Conservation (phyloP, 2,888 invertebrate species). For the Torymus auratus region DNA sequence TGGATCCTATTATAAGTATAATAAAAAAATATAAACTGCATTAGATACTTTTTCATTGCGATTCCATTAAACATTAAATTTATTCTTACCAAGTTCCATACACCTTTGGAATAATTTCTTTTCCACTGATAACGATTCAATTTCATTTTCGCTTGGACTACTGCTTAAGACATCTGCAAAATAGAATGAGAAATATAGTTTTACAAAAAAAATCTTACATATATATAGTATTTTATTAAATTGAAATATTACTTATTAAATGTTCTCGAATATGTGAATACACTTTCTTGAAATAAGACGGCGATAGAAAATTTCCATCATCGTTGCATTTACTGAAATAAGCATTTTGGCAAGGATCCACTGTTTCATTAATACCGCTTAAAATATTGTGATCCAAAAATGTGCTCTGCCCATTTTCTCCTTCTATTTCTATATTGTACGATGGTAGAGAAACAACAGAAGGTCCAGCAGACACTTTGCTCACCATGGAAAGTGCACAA, state of each 20-base stretch:
- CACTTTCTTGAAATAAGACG: not conserved
- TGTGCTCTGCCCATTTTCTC: too few relatives aligned
- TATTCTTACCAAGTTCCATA: constrained; percentile 26
- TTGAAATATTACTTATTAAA: not conserved
- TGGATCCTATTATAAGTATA: too few relatives aligned
- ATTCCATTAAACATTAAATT: too few relatives aligned
- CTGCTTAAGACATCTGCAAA: constrained; percentile 27
- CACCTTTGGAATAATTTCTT: constrained; percentile 31
- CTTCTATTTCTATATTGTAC: too few relatives aligned
- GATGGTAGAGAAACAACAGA: too few relatives aligned
- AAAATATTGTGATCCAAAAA: constrained; percentile 18
- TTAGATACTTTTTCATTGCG: too few relatives aligned
- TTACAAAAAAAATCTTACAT: too few relatives aligned
- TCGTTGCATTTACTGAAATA: constrained; percentile 15
- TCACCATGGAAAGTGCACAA: too few relatives aligned
- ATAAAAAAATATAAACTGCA: too few relatives aligned
- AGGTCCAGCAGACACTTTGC: too few relatives aligned
- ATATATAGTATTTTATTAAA: too few relatives aligned
- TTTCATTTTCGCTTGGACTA: not conserved
- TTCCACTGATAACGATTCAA: constrained; percentile 7
- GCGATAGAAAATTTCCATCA: not conserved
- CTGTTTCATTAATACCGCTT: not conserved
- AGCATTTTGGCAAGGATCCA: constrained; percentile 24
- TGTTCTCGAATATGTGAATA: not conserved
- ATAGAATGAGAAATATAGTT: too few relatives aligned